Evolutionary conservation across 2,113 vertebrate genomes (phyloP).

Genomic region (Cyanistes caeruleus): DNA sequence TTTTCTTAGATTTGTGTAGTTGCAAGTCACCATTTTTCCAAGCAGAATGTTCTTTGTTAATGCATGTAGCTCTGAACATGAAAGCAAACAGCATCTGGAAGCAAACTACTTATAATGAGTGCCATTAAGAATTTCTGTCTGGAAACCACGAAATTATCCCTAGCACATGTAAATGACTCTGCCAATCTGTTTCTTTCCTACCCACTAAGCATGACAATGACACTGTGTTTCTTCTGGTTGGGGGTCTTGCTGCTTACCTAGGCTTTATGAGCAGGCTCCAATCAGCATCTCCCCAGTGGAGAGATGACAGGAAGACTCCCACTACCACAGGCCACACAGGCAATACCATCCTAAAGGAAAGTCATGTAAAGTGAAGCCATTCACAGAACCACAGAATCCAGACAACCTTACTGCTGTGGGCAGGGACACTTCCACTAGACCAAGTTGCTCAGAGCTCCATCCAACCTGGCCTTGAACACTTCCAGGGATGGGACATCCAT

Average conservation of each 20-base stretch:
- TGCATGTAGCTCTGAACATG: neutral
- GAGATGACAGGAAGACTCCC: neutral
- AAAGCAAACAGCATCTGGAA: constrained; percentile 41
- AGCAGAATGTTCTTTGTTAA: neutral
- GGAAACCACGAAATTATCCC: neutral
- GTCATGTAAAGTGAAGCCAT: neutral
- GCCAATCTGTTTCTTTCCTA: constrained; percentile 18
- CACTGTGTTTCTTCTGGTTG: neutral
- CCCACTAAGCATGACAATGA: neutral
- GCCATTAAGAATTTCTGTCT: constrained; percentile 18
- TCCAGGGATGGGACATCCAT: neutral
- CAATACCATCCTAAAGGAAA: neutral
- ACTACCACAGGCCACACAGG: neutral
- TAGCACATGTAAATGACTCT: neutral
- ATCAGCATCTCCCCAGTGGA: neutral
- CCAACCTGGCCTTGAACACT: neutral
- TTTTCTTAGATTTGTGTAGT: neutral
- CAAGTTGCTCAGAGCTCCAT: neutral
- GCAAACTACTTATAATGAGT: neutral
- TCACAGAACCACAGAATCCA: neutral
- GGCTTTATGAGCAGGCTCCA: neutral
- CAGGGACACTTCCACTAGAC: neutral
- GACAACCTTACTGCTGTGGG: neutral
- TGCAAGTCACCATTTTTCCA: neutral
- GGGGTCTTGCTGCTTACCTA: neutral